phyloP scores from a whole-genome alignment of 2,888 invertebrate species.

The Nebria salina region DNA sequence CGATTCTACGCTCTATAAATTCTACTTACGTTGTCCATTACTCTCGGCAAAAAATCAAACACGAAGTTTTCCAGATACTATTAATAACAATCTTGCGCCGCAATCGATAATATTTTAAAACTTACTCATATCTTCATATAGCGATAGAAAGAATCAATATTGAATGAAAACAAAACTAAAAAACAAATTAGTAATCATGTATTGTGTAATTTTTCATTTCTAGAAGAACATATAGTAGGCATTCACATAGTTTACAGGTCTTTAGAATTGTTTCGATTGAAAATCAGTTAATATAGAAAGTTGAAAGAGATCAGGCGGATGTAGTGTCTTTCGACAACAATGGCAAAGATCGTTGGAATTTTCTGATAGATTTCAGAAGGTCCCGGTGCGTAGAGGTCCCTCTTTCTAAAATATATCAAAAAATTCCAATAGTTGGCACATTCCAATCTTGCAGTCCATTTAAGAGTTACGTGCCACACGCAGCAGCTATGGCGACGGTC shows the following conservation, averaged over 20 bases:
- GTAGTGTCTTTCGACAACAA: conserved; percentile 22
- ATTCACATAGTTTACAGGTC: too few species aligned
- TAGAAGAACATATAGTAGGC: too few species aligned
- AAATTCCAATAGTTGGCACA: conserved; percentile 42
- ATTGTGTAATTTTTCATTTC: too few species aligned
- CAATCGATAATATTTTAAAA: background rate
- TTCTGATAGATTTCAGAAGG: conserved; percentile 42
- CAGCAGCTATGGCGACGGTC: conserved; percentile 6
- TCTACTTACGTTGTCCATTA: background rate
- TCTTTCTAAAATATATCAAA: conserved; percentile 42
- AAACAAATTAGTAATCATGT: background rate
- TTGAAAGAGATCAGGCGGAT: background rate
- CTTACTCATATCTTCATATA: background rate
- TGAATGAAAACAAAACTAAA: background rate
- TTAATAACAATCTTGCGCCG: background rate
- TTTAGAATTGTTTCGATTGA: background rate
- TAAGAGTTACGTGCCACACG: conserved; percentile 9
- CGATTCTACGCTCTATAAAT: background rate
- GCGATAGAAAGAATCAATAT: background rate
- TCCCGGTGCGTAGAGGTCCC: conserved; percentile 24
- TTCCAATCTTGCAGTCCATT: conserved; percentile 41
- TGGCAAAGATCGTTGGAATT: conserved; percentile 42
- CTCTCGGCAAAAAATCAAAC: background rate
- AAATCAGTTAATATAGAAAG: background rate
- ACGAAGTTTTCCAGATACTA: background rate